Conservation (phyloP, 2,113 vertebrate genomes). For the Crotalus tigris region DNA sequence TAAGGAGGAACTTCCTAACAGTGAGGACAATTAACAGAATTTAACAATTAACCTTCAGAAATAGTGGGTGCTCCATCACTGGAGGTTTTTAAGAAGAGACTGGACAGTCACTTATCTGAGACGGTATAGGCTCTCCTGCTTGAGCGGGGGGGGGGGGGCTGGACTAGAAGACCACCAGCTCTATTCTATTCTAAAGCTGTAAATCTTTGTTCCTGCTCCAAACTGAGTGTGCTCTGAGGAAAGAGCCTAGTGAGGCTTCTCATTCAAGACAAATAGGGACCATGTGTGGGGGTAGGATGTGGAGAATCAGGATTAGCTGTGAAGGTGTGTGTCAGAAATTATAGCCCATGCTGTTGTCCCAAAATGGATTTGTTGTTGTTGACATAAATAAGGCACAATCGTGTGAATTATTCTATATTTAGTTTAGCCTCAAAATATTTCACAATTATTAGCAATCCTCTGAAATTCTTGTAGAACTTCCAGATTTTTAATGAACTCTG, state of each 20-base stretch:
- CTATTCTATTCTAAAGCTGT: background rate
- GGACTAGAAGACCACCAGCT: too few species aligned
- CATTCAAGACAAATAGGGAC: background rate
- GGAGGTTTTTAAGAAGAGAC: too few species aligned
- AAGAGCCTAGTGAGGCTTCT: background rate
- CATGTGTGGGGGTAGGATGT: background rate
- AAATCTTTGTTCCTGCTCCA: background rate
- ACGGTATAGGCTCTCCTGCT: too few species aligned
- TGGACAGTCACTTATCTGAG: too few species aligned
- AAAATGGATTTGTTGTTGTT: background rate
- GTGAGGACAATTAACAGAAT: too few species aligned
- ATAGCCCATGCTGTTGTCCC: background rate
- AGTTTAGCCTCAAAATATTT: background rate
- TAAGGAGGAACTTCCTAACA: too few species aligned
- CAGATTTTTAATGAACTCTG: too few species aligned
- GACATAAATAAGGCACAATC: background rate
- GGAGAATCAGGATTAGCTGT: background rate
- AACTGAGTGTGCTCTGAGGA: background rate
- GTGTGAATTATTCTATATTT: background rate
- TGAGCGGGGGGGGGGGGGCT: too few species aligned
- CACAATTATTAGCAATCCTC: background rate
- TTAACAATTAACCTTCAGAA: too few species aligned
- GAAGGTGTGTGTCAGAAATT: background rate
- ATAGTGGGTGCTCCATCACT: too few species aligned
- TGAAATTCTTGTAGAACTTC: background rate